Evolutionary conservation across 2,797 vertebrate species (phyloP).

Genomic region (Chrosomus eos): DNA sequence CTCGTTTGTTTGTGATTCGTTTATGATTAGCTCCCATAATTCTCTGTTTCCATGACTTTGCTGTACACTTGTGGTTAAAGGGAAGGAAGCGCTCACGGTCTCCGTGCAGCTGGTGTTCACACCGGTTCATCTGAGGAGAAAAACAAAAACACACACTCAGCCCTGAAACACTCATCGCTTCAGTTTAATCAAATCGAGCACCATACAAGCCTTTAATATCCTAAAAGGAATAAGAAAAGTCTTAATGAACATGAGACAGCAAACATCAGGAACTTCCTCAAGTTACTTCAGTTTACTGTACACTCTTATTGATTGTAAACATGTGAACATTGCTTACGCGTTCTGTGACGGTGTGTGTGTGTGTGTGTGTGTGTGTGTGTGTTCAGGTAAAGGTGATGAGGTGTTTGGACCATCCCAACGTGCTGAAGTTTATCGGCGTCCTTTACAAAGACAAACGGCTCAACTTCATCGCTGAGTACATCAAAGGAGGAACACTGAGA

Average conservation of each 20-base stretch:
- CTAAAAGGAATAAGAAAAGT: no score
- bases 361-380: neutral
- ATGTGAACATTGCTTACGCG: neutral
- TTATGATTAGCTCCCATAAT: neutral
- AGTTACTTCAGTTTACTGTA: neutral
- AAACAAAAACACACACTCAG: neutral
- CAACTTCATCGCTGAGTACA: conserved; percentile 98
- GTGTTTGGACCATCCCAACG: conserved; percentile 95
- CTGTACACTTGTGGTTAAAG: neutral
- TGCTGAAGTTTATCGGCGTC: conserved; percentile 95
- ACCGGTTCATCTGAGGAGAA: neutral
- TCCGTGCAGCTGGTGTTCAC: neutral
- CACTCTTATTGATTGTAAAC: neutral
- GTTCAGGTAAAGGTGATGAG: conserved; percentile 97
- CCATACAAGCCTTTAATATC: neutral
- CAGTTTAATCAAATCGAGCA: neutral
- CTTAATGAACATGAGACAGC: neutral
- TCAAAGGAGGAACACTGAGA: conserved; percentile 93
- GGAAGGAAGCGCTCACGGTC: neutral
- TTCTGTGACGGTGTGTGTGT: neutral
- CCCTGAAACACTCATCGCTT: neutral
- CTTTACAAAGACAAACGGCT: conserved; percentile 98
- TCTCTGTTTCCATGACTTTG: neutral
- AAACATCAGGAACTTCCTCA: neutral
- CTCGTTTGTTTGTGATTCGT: no score